Evolutionary conservation across 2,797 vertebrate species (phyloP).

Genomic region (Taenioides sp.): DNA sequence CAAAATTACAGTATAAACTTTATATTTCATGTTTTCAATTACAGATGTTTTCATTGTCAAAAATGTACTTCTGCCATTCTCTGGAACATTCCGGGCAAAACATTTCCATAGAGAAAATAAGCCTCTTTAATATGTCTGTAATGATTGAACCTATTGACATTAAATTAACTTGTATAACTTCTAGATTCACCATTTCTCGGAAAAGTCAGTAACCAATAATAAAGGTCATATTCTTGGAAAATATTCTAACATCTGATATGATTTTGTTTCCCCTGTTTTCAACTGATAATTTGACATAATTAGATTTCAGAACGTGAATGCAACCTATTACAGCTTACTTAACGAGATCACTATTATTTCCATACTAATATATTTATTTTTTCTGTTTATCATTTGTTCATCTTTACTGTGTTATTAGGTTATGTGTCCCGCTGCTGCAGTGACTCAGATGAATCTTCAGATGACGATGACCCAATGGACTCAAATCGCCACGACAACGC

Average conservation of each 20-base stretch:
- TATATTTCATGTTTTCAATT: neutral
- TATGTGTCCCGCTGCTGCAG: conserved; percentile 92
- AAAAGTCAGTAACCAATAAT: too few species aligned
- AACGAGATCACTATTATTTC: neutral
- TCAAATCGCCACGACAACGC: conserved; percentile 58
- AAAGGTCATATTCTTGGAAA: too few species aligned
- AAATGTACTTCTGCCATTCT: neutral
- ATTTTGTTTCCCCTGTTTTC: too few species aligned
- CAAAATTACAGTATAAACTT: neutral
- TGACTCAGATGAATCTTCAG: conserved; percentile 91
- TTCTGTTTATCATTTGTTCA: conserved; percentile 31
- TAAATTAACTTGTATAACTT: neutral
- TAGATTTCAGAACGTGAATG: conserved; percentile 2
- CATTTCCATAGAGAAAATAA: neutral
- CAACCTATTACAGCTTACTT: neutral
- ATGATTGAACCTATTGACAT: neutral
- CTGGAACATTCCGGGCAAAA: neutral
- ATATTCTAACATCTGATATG: too few species aligned
- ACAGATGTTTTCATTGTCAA: neutral
- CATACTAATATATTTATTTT: conserved; percentile 20
- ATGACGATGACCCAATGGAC: conserved; percentile 84
- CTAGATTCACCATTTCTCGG: neutral
- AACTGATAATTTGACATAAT: neutral
- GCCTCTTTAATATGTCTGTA: neutral
- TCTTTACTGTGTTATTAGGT: conserved; percentile 71